Evolutionary conservation across 2,888 invertebrate genomes (phyloP).

Genomic region (Oxycera nigricornis): DNA sequence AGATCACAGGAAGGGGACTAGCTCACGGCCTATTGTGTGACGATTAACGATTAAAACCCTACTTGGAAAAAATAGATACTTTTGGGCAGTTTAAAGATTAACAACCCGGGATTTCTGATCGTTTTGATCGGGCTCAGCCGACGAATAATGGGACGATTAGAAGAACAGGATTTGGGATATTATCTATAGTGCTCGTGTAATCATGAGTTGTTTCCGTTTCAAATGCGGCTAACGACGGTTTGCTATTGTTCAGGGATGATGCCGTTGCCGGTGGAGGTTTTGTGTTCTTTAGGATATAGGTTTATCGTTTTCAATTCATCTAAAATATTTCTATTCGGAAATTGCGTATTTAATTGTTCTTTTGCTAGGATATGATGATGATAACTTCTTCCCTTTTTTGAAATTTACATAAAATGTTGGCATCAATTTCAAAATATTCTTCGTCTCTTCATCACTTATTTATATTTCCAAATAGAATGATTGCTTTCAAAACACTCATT

Average conservation of each 20-base stretch:
- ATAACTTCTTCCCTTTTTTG: too few species aligned
- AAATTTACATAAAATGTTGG: too few species aligned
- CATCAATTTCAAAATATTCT: too few species aligned
- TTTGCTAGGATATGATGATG: too few species aligned
- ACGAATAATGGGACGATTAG: slow-evolving; percentile 26
- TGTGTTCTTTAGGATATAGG: not conserved
- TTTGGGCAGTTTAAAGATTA: slow-evolving; percentile 8
- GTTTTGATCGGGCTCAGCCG: not conserved
- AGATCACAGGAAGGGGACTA: slow-evolving; percentile 24
- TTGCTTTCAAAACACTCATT: too few species aligned
- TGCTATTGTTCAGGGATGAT: not conserved
- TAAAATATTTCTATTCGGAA: too few species aligned
- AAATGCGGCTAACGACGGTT: not conserved
- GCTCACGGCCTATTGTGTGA: not conserved
- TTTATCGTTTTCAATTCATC: too few species aligned
- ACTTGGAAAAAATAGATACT: not conserved
- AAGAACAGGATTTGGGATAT: slow-evolving; percentile 26
- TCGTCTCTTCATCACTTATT: too few species aligned
- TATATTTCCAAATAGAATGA: too few species aligned
- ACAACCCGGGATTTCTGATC: slow-evolving; percentile 6
- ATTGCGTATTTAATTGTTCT: too few species aligned
- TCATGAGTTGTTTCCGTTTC: slow-evolving; percentile 15
- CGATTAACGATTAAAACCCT: not conserved
- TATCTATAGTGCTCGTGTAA: not conserved
- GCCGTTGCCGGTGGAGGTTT: not conserved